Percentiles rank a stretch among this genome's conserved stretches.
phyloP scores from a whole-genome alignment of 2,888 invertebrate genomes.

The Trachelus tabidus region DNA sequence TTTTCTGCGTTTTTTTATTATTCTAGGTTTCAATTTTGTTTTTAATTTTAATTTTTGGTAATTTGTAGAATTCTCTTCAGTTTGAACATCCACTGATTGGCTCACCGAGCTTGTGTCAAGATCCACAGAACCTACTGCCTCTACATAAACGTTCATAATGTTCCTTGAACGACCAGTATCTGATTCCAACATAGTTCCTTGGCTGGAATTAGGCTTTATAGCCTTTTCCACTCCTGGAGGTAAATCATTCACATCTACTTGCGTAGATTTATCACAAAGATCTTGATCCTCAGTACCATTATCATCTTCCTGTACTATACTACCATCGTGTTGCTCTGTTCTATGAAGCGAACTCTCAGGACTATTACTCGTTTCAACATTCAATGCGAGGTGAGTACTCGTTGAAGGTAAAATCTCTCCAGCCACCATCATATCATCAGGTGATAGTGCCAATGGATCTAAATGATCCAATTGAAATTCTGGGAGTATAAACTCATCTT shows the following conservation, averaged over 20 bases:
- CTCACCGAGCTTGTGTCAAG: slow-evolving; percentile 1
- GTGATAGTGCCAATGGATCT: slow-evolving; percentile 48
- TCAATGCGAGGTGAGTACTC: slow-evolving; percentile 29
- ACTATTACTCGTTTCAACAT: not conserved
- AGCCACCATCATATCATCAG: slow-evolving; percentile 56
- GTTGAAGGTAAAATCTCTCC: slow-evolving; percentile 55
- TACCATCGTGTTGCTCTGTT: not conserved
- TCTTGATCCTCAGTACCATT: slow-evolving; percentile 11
- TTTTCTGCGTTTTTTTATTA: slow-evolving; percentile 31
- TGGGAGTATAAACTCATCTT: slow-evolving; percentile 53
- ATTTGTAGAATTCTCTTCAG: not conserved
- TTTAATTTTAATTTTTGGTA: slow-evolving; percentile 12
- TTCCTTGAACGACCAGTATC: not conserved
- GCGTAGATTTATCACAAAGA: slow-evolving; percentile 24
- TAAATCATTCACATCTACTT: slow-evolving; percentile 24
- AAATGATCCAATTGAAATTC: slow-evolving; percentile 57
- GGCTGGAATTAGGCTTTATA: not conserved
- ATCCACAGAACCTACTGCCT: slow-evolving; percentile 12
- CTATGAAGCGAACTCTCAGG: not conserved
- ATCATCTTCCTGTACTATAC: not conserved
- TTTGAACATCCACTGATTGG: not conserved
- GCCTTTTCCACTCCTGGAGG: slow-evolving; percentile 17
- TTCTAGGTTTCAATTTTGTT: slow-evolving; percentile 33
- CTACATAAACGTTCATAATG: slow-evolving; percentile 16
- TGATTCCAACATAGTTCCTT: not conserved